phyloP scores from a whole-genome alignment of 2,888 invertebrate species.

The Notodonta ziczac region DNA sequence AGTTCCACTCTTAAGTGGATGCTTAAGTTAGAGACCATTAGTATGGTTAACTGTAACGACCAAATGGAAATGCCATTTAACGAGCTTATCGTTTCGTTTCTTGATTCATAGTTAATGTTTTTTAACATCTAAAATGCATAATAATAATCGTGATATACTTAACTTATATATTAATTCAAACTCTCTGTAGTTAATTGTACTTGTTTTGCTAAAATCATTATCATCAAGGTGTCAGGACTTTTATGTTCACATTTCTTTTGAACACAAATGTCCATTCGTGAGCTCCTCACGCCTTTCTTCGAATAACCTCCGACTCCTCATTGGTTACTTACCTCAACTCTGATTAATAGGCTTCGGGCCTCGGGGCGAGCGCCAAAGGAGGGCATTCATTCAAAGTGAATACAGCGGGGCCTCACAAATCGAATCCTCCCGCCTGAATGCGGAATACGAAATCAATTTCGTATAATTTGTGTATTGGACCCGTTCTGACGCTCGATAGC shows the following conservation, averaged over 20 bases:
- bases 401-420: constrained; percentile 20
- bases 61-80: constrained; percentile 15
- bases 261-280: constrained; percentile 9
- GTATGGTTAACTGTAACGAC: constrained; percentile 10
- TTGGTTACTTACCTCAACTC: constrained; percentile 21
- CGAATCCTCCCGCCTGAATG: constrained; percentile 16
- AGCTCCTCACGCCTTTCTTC: constrained; percentile 7
- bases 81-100: neutral
- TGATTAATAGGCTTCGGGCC: constrained; percentile 24
- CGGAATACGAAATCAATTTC: constrained; percentile 22
- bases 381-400: constrained; percentile 23
- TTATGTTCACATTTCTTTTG: constrained; percentile 14
- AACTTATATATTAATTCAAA: too few relatives aligned
- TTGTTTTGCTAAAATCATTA: too few relatives aligned
- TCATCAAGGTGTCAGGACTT: constrained; percentile 16
- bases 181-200: too few relatives aligned
- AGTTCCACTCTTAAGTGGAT: constrained; percentile 12
- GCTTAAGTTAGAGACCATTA: constrained; percentile 21
- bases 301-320: constrained; percentile 14
- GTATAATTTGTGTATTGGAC: constrained; percentile 10
- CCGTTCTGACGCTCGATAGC: neutral
- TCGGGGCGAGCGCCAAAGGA: constrained; percentile 11
- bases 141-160: too few relatives aligned
- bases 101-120: too few relatives aligned
- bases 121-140: too few relatives aligned